These are phyloP conservation scores for Drosophila infuscata DNA, from an alignment of 2,888 invertebrate genomes.

Conservation along the genomic window DNA sequence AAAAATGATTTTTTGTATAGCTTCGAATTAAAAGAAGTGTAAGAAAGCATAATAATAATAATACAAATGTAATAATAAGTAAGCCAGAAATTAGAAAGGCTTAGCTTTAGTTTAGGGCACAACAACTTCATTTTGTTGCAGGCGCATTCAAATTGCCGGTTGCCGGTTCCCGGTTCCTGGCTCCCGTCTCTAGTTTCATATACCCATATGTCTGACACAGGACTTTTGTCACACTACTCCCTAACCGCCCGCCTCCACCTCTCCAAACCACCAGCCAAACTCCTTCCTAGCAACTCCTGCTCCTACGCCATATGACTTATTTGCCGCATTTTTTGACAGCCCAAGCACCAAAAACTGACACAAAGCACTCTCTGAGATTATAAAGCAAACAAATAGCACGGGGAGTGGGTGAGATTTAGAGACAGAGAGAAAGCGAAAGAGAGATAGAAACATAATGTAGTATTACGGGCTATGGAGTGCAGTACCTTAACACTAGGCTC, in stretches of 20 bases:
- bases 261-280: neutral
- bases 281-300: neutral
- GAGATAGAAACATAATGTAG: neutral
- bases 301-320: slow-evolving; percentile 37
- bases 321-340: slow-evolving; percentile 69
- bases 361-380: slow-evolving; percentile 42
- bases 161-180: neutral
- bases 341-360: slow-evolving; percentile 33
- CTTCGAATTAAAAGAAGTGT: neutral
- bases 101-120: slow-evolving; percentile 1
- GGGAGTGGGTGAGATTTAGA: neutral
- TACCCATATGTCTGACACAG: slow-evolving; percentile 24
- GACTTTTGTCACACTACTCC: neutral
- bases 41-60: neutral
- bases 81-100: neutral
- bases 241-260: no score
- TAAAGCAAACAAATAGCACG: slow-evolving; percentile 7
- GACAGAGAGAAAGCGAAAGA: neutral
- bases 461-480: slow-evolving; percentile 21
- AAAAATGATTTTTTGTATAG: neutral
- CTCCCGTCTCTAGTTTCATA: slow-evolving; percentile 4
- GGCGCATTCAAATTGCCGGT: slow-evolving; percentile 6
- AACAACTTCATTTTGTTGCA: slow-evolving; percentile 28
- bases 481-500: slow-evolving; percentile 21
- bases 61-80: neutral